Base-by-base conservation (phyloP, 2,888 invertebrate species). In the Eupithecia exiguata region DNA sequence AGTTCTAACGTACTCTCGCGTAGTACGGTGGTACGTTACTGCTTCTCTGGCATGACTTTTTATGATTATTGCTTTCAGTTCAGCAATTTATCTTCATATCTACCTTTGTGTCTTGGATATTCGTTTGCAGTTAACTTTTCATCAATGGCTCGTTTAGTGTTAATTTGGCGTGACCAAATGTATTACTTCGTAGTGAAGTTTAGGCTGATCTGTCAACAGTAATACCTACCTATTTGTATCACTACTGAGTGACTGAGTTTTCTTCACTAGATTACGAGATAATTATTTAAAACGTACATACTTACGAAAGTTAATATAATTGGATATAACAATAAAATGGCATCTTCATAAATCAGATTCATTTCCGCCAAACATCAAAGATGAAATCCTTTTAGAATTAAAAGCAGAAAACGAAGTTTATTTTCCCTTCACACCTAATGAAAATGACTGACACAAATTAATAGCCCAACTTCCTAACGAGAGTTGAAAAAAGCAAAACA, bases 401-500 rank as follows among this genome's bases (percentile, higher is more conserved):
- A 78, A 71, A 77, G 72, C 73, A 72, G 70, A 74, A 75, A 78
- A 76, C 71, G 70, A 71, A 77, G 67, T 72, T 40, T 75, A 70
- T 67, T 78, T 76, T 76, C 78, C 75, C 70, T 78, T 79, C 79
- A 78, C 81, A 79, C 80, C 77, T 80, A 80, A 79, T 80, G 84
- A 84, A 84, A 83, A 83, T 84, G 85, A 87, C 84, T 85, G 91
- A 89, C 89, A 83, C 82, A 86, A 87, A 90, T 90, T 89, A 91
- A 90, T 91, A 87, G 88, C 84, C 83, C 81, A 84, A 87, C 82
- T 85, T 85, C 86, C 87, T 87, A 90, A 90, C 87, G 87, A 86
- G 87, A 87, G 83, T 87, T 87, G 88, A 91, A 91, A 92, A 91
- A 89, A 79, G 79, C 80, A 89, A 87, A 87, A 89, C 88, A 89